Conservation (phyloP, 2,888 invertebrate species). For the Clusia tigrina region DNA sequence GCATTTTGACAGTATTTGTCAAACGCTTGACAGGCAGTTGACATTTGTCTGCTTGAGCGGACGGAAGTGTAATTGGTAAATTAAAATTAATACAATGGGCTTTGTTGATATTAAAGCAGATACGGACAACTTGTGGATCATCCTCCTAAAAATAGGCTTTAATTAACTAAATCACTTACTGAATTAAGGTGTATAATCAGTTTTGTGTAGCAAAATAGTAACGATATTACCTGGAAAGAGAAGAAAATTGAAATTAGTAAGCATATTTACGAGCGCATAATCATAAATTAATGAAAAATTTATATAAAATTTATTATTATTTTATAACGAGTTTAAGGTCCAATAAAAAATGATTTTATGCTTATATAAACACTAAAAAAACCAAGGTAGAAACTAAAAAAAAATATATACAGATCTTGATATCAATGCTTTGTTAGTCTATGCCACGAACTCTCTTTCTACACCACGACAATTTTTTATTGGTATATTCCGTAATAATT, state of each 20-base stretch:
- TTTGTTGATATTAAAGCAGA: background rate
- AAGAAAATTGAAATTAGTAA: too few species aligned
- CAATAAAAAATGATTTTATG: too few species aligned
- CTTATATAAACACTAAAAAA: background rate
- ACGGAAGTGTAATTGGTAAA: background rate
- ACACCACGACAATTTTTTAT: too few species aligned
- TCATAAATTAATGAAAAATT: too few species aligned
- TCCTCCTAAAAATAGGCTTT: constrained; percentile 19
- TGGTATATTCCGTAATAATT: too few species aligned
- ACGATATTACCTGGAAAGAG: background rate
- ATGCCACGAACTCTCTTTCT: too few species aligned
- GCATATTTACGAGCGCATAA: too few species aligned
- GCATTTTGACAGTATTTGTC: background rate
- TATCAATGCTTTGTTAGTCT: too few species aligned
- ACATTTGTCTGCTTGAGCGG: background rate
- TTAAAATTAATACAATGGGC: background rate
- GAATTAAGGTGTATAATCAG: background rate
- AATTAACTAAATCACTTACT: constrained; percentile 21
- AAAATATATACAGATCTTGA: too few species aligned
- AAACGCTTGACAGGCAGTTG: constrained; percentile 4
- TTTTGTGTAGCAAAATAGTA: background rate
- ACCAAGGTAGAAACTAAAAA: background rate
- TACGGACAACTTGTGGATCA: background rate
- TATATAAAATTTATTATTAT: too few species aligned
- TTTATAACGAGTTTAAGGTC: too few species aligned